Conservation (phyloP, 2,113 vertebrate species). For the Irena cyanogastra region DNA sequence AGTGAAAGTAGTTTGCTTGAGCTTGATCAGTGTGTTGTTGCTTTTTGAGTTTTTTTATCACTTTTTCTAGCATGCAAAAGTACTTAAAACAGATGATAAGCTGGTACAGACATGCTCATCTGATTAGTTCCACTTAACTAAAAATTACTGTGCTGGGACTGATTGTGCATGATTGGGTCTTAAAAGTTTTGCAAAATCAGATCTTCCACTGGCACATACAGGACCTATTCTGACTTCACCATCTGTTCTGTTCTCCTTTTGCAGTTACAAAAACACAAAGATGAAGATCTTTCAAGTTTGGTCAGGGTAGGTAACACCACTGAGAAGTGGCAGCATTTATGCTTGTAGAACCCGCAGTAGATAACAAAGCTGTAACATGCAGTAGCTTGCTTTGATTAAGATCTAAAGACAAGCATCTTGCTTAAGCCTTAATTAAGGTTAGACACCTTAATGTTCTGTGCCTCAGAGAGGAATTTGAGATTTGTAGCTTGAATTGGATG, state of each 20-base stretch:
- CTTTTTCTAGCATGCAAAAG: not conserved
- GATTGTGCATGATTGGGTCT: not conserved
- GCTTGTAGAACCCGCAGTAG: not conserved
- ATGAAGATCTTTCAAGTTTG: constrained; percentile 96
- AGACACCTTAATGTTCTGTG: not conserved
- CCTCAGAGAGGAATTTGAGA: not conserved
- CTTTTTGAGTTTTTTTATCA: not conserved
- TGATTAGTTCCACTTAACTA: not conserved
- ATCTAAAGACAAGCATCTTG: not conserved
- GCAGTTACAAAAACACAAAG: constrained; percentile 95
- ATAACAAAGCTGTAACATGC: not conserved
- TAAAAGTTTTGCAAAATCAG: not conserved
- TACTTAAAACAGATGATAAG: not conserved
- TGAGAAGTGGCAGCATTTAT: not conserved
- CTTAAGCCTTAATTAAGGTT: constrained; percentile 26
- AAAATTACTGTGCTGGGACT: not conserved
- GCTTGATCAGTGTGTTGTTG: not conserved
- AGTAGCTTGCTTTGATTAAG: constrained; percentile 3
- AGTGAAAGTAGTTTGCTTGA: not conserved
- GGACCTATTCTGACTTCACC: not conserved
- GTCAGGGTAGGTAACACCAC: constrained; percentile 79
- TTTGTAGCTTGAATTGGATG: not conserved
- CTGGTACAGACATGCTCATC: not conserved
- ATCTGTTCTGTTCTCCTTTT: not conserved
- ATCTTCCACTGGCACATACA: not conserved